Percentiles rank a stretch among this genome's conserved stretches.
These are phyloP conservation scores for Yponomeuta cagnagella DNA, from an alignment of 2,888 invertebrate species.

Conservation along the genomic window DNA sequence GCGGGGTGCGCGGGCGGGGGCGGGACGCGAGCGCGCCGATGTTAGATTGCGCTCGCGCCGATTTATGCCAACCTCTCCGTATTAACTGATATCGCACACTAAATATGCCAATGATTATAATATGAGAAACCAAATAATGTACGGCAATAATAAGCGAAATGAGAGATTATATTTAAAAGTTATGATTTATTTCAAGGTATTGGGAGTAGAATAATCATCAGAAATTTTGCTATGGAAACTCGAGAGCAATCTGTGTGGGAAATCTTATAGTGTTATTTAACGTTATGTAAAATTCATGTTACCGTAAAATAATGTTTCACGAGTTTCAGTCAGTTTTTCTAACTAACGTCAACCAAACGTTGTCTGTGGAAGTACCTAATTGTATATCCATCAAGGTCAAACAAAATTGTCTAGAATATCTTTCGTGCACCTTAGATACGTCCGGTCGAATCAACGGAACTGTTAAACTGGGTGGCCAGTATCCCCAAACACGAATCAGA, in stretches of 20 bases:
- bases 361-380: neutral
- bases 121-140: neutral
- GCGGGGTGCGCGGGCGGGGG: slow-evolving; percentile 36
- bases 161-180: neutral
- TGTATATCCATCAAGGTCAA: neutral
- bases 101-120: slow-evolving; percentile 69
- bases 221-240: neutral
- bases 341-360: too few species aligned
- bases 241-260: neutral
- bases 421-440: too few species aligned
- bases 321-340: too few species aligned
- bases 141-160: neutral
- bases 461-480: neutral
- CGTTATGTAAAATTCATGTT: too few species aligned
- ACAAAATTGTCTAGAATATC: too few species aligned
- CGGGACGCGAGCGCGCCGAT: slow-evolving; percentile 41
- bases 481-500: neutral
- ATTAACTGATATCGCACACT: slow-evolving; percentile 72
- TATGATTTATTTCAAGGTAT: neutral
- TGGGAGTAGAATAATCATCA: neutral
- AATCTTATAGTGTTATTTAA: neutral
- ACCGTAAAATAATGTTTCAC: too few species aligned
- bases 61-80: slow-evolving; percentile 69
- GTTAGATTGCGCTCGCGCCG: slow-evolving; percentile 64
- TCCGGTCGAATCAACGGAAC: neutral